A percentile compares a stretch with the other conserved stretches of the same genome.
phyloP scores from a whole-genome alignment of 2,113 vertebrate genomes.

The Clarias magur region DNA sequence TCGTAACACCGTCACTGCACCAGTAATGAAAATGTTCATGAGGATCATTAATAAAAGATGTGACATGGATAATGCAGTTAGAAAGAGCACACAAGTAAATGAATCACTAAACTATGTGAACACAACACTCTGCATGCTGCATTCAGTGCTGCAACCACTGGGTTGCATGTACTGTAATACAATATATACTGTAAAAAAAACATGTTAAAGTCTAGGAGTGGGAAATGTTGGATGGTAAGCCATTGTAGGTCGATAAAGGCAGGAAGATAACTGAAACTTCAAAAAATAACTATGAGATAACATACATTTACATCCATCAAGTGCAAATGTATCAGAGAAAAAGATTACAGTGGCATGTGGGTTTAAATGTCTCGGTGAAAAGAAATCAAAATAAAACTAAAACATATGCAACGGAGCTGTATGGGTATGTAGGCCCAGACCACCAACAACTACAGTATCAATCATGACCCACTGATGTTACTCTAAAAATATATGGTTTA shows the following conservation, averaged over 20 bases:
- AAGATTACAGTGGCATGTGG: background rate
- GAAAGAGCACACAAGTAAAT: conserved; percentile 23
- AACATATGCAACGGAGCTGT: conserved; percentile 2
- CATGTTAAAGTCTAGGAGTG: background rate
- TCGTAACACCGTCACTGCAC: conserved; percentile 25
- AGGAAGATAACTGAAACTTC: background rate
- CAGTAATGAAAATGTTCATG: conserved; percentile 26
- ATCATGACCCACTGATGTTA: background rate
- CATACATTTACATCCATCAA: conserved; percentile 36
- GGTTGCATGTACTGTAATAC: background rate
- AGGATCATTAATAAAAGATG: background rate
- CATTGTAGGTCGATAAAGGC: conserved; percentile 19
- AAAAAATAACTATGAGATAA: background rate
- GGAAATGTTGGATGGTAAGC: conserved; percentile 14
- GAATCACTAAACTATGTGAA: background rate
- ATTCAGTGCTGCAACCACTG: conserved; percentile 6
- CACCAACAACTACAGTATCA: background rate
- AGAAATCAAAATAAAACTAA: conserved; percentile 5
- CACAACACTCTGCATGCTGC: conserved; percentile 32
- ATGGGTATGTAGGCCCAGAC: conserved; percentile 16
- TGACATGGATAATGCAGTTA: conserved; percentile 22
- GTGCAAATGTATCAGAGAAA: conserved; percentile 35
- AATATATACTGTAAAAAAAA: background rate
- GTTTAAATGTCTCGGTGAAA: background rate
- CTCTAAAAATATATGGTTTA: background rate